Conservation (phyloP, 2,888 invertebrate genomes). For the Thymelicus lineola region DNA sequence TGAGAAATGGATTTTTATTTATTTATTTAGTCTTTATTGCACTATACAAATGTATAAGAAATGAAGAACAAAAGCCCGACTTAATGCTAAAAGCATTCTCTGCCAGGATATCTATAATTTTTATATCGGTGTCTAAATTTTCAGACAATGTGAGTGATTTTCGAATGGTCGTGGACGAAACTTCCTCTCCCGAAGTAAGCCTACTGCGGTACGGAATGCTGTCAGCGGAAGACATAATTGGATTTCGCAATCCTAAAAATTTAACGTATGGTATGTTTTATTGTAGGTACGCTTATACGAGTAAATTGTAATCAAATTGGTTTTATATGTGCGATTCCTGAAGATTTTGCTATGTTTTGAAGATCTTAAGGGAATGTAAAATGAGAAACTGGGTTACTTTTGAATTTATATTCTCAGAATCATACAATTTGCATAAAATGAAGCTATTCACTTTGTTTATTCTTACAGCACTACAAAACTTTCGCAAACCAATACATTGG, state of each 20-base stretch:
- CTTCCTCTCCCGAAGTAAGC: background rate
- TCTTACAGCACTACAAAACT: conserved; percentile 42
- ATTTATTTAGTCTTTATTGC: no score
- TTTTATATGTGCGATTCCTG: no score
- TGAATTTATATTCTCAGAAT: no score
- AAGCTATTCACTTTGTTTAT: background rate
- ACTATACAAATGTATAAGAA: no score
- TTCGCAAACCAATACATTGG: conserved; percentile 46
- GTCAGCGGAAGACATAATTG: conserved; percentile 35
- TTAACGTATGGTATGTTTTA: conserved; percentile 8
- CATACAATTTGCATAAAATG: background rate
- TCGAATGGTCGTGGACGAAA: background rate
- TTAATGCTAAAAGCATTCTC: no score
- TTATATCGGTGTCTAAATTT: background rate
- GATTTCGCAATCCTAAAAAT: conserved; percentile 40
- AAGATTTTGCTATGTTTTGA: no score
- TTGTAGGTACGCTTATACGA: background rate
- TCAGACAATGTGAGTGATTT: background rate
- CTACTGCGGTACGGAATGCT: conserved; percentile 25
- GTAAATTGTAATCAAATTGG: no score
- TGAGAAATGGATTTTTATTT: no score
- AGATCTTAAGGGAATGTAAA: no score
- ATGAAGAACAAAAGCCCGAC: no score
- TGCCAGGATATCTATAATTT: no score
- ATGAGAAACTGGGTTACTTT: background rate